Base-by-base conservation (phyloP, 2,888 invertebrate genomes). In the Pseudococcus longispinus region DNA sequence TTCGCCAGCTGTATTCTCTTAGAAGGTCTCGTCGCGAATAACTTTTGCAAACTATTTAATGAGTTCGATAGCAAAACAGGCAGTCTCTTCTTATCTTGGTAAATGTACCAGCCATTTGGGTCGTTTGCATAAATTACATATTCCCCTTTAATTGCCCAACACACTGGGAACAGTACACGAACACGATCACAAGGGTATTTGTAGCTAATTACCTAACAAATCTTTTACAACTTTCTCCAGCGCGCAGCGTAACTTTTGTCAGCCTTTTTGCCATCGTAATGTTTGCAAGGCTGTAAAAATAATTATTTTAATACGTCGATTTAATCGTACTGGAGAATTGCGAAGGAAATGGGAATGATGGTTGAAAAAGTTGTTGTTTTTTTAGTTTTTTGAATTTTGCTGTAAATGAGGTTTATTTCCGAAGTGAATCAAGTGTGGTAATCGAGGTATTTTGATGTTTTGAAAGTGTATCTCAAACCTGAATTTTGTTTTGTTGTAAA, bases 41-140 rank as follows among this genome's bases (percentile, higher is more conserved):
- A 77, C 74, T 85, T 85, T 85, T 23, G 77, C 77, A 77, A 85
- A 85, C 85, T 74, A 85, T 85, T 85, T 85, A 85, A 85, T 74
- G 85, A 85, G 74, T 85, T 85, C 85, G 85, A 85, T 85, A 85
- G 74, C 77, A 74, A 46, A 85, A 74, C 46, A 85, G 77, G 85
- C 85, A 85, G 74, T 85, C 85, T 85, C 85, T 85, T 85, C 85
- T 85, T 85, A 85, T 85, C 85, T 85, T 85, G 37, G 85, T 29
- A 77, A 77, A 70, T 77, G 85, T 85, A 85, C 85, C 84, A 84
- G 51, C 84, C 84, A 84, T 60, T 85, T 85, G 46, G 77, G 85
- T 85, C 85, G 85, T 85, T 85, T 85, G 85, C 85, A 85, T 85
- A 85, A 85, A 85, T 85, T 85, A 85, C 85, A 85, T 85, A 85